phyloP scores from a whole-genome alignment of 1,140 invertebrate genomes.

The Meloidogyne hapla region DNA sequence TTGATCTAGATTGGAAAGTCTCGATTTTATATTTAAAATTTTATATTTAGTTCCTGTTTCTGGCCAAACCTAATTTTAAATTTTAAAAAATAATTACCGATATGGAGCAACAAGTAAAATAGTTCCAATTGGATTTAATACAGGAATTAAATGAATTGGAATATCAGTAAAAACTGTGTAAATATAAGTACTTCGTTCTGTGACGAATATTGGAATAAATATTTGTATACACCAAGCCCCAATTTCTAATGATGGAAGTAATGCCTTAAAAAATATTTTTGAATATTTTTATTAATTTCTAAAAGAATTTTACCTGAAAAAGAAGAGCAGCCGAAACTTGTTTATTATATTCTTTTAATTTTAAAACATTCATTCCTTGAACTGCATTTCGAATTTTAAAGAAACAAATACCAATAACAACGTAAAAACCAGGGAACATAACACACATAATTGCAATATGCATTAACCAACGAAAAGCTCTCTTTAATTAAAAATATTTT shows the following conservation, averaged over 20 bases:
- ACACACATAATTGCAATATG: neutral
- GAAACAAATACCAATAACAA: neutral
- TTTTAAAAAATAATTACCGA: slow-evolving; percentile 10
- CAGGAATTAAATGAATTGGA: slow-evolving; percentile 8
- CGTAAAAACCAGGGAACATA: slow-evolving; percentile 7
- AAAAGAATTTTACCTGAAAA: slow-evolving; percentile 4
- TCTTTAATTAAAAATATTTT: neutral
- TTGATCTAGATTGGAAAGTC: too few relatives aligned
- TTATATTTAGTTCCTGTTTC: too few relatives aligned
- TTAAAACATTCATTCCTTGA: slow-evolving; percentile 13
- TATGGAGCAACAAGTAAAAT: slow-evolving; percentile 4
- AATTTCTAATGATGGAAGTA: slow-evolving; percentile 3
- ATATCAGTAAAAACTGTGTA: slow-evolving; percentile 8
- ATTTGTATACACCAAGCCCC: neutral
- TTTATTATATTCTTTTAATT: slow-evolving; percentile 12
- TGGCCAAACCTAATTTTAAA: too few relatives aligned
- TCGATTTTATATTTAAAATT: too few relatives aligned
- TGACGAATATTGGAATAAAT: slow-evolving; percentile 3
- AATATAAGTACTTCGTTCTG: neutral
- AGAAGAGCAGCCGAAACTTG: slow-evolving; percentile 16
- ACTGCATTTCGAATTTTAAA: neutral
- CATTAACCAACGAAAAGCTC: neutral
- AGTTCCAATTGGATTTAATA: neutral
- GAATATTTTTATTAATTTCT: neutral
- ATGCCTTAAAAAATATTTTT: neutral